Evolutionary conservation across 1,140 invertebrate species (phyloP).

Genomic region (Philopotamus ludificatus): DNA sequence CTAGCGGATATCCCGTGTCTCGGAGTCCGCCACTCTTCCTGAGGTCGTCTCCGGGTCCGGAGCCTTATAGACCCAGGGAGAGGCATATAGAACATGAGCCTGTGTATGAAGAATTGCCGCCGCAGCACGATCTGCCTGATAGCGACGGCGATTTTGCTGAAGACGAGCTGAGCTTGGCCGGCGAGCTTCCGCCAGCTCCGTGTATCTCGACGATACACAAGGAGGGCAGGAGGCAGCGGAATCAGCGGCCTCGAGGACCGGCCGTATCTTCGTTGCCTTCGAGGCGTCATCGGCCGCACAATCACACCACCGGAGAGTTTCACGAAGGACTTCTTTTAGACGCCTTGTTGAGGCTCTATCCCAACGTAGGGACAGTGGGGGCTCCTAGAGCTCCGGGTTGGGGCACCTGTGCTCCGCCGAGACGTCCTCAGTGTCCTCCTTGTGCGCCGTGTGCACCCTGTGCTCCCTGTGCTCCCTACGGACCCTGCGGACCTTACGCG

Average conservation of each 20-base stretch:
- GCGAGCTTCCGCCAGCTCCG: slow-evolving; percentile 49
- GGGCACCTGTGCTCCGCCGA: slow-evolving; percentile 44
- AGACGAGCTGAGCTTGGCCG: slow-evolving; percentile 54
- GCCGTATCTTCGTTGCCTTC: slow-evolving; percentile 49
- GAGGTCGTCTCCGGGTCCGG: slow-evolving; percentile 36
- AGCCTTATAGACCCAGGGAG: slow-evolving; percentile 38
- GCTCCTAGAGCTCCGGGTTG: slow-evolving; percentile 42
- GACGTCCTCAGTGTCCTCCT: slow-evolving; percentile 51
- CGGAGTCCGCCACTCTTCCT: slow-evolving; percentile 38
- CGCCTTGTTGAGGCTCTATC: slow-evolving; percentile 61
- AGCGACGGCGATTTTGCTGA: slow-evolving; percentile 56
- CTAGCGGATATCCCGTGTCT: slow-evolving; percentile 39
- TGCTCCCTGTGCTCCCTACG: slow-evolving; percentile 49
- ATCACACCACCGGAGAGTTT: slow-evolving; percentile 53
- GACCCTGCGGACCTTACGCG: slow-evolving; percentile 49
- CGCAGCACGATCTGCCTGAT: slow-evolving; percentile 48
- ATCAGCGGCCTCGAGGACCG: slow-evolving; percentile 44
- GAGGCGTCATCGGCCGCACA: slow-evolving; percentile 50
- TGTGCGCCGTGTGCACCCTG: slow-evolving; percentile 47
- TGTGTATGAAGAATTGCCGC: slow-evolving; percentile 53
- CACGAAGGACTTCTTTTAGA: slow-evolving; percentile 59
- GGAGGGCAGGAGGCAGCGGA: slow-evolving; percentile 48
- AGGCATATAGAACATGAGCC: slow-evolving; percentile 50
- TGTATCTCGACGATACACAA: slow-evolving; percentile 39
- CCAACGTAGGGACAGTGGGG: slow-evolving; percentile 56